Evolutionary conservation across 2,888 invertebrate species (phyloP).

Genomic region (Dolichopus griseipennis): DNA sequence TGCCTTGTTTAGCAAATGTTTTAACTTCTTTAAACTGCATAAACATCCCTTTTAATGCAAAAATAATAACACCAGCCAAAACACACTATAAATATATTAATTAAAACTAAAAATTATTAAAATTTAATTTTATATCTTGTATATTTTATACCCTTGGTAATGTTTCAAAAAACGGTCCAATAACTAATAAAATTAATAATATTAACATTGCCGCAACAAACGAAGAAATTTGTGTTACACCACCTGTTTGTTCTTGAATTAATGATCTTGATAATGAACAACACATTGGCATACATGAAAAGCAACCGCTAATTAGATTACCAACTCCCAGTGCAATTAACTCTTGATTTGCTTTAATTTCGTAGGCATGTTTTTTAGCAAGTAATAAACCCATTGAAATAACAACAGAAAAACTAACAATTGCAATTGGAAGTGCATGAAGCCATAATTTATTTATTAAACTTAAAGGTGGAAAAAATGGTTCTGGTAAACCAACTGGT

Average conservation of each 20-base stretch:
- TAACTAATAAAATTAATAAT: slow-evolving; percentile 63
- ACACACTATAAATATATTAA: slow-evolving; percentile 45
- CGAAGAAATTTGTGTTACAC: slow-evolving; percentile 69
- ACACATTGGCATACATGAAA: slow-evolving; percentile 56
- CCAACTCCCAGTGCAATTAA: slow-evolving; percentile 58
- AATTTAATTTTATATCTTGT: slow-evolving; percentile 38
- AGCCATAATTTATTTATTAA: slow-evolving; percentile 49
- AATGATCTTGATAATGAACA: slow-evolving; percentile 58
- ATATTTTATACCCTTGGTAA: slow-evolving; percentile 53
- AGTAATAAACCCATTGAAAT: slow-evolving; percentile 69
- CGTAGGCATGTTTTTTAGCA: slow-evolving; percentile 60
- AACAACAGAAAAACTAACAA: slow-evolving; percentile 63
- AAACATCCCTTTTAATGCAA: slow-evolving; percentile 70
- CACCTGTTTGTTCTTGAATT: slow-evolving; percentile 70
- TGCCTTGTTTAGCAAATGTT: slow-evolving; percentile 55
- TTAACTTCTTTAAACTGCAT: slow-evolving; percentile 58
- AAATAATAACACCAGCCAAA: slow-evolving; percentile 59
- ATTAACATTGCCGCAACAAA: slow-evolving; percentile 64
- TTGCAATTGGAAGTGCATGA: slow-evolving; percentile 57
- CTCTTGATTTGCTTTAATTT: slow-evolving; percentile 65
- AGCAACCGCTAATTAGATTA: slow-evolving; percentile 59
- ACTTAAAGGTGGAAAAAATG: slow-evolving; percentile 49
- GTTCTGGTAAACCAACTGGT: slow-evolving; percentile 58
- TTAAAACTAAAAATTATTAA: too few relatives aligned
- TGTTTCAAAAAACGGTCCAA: slow-evolving; percentile 72